phyloP scores from a whole-genome alignment of 1,140 invertebrate genomes.

The Drosophila ambigua region DNA sequence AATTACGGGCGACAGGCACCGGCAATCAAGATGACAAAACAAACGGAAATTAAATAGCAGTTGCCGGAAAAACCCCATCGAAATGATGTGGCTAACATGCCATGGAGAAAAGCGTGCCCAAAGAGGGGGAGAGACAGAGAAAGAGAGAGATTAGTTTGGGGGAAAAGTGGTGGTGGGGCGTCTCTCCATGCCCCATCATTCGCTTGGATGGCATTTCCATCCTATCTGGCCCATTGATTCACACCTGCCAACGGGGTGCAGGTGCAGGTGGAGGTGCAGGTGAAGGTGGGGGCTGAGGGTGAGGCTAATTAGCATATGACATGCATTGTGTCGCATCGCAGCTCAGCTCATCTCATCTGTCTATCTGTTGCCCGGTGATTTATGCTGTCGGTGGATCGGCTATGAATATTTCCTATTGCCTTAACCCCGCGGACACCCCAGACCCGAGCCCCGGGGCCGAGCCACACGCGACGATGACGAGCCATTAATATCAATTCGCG shows the following conservation, averaged over 20 bases:
- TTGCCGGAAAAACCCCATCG: conserved; percentile 67
- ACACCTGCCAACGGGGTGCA: conserved; percentile 6
- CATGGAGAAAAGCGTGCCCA: conserved; percentile 40
- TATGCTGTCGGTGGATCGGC: conserved; percentile 40
- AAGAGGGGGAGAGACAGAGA: neutral
- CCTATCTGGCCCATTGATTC: conserved; percentile 10
- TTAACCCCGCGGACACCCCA: neutral
- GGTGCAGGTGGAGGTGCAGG: neutral
- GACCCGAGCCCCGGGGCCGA: too few relatives aligned
- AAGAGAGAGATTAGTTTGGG: conserved; percentile 2
- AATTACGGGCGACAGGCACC: conserved; percentile 44
- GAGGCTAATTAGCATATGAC: conserved; percentile 39
- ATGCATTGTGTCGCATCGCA: neutral
- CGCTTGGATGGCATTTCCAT: conserved; percentile 29
- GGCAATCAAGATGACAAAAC: conserved; percentile 13
- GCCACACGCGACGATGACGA: conserved; percentile 15
- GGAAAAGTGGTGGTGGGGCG: too few relatives aligned
- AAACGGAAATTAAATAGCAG: conserved; percentile 72
- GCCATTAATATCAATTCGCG: conserved; percentile 60
- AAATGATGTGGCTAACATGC: conserved; percentile 45
- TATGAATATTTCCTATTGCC: conserved; percentile 1
- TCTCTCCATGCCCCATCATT: conserved; percentile 5
- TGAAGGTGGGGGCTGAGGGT: neutral
- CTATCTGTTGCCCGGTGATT: conserved; percentile 23
- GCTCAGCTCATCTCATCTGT: neutral